Conservation (phyloP, 2,888 invertebrate genomes). For the Acholoe squamosa region DNA sequence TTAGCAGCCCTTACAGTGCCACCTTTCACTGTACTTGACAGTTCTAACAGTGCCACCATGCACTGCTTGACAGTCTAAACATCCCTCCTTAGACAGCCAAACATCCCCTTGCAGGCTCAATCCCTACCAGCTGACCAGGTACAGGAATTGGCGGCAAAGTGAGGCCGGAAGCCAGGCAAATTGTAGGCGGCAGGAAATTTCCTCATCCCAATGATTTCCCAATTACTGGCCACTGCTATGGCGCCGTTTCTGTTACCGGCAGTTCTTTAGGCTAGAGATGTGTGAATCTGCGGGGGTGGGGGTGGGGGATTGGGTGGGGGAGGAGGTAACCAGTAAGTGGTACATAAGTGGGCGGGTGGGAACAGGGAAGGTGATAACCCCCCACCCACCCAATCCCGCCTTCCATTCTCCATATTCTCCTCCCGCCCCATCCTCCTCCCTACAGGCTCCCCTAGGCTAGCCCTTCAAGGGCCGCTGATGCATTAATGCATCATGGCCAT, state of each 20-base stretch:
- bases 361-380: too few species aligned
- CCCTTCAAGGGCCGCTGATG: too few species aligned
- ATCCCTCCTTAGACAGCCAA: too few species aligned
- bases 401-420: background rate
- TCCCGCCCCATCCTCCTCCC: background rate
- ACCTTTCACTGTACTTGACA: too few species aligned
- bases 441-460: too few species aligned
- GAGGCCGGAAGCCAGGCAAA: slow-evolving; percentile 20
- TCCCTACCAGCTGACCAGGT: background rate
- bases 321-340: too few species aligned
- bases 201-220: slow-evolving; percentile 27
- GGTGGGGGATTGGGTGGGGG: background rate
- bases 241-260: slow-evolving; percentile 1
- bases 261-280: background rate
- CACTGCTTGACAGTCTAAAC: too few species aligned
- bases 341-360: too few species aligned
- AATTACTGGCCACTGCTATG: slow-evolving; percentile 12
- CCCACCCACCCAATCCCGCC: background rate
- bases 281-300: background rate
- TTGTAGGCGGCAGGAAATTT: slow-evolving; percentile 21
- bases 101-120: background rate
- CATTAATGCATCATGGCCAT: too few species aligned
- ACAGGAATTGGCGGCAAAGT: background rate
- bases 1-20: too few species aligned
- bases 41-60: too few species aligned